These are phyloP conservation scores for Agonopterix subpropinquella DNA, from an alignment of 2,888 invertebrate genomes.

Conservation along the genomic window DNA sequence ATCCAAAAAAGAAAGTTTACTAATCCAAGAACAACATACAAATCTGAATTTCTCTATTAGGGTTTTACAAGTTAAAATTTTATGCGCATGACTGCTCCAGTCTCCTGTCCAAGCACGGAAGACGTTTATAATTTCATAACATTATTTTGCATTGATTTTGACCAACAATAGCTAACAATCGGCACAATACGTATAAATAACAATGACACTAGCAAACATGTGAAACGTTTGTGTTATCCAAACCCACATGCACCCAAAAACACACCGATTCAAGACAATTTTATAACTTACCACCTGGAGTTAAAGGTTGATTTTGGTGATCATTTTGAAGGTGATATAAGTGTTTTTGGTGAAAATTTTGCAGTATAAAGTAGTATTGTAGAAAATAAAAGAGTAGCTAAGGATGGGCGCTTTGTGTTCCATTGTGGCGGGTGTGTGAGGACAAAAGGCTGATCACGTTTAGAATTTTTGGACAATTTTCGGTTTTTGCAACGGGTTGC, in stretches of 20 bases:
- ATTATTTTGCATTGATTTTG: constrained; percentile 72
- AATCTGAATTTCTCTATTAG: too few species aligned
- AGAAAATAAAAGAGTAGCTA: constrained; percentile 67
- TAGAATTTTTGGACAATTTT: constrained; percentile 72
- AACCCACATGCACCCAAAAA: constrained; percentile 17
- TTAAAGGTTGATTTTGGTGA: constrained; percentile 15
- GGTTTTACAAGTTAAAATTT: too few species aligned
- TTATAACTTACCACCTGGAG: not conserved
- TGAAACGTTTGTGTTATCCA: constrained; percentile 43
- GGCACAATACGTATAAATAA: constrained; percentile 69
- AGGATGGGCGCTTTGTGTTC: constrained; percentile 65
- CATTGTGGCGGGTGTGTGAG: constrained; percentile 70
- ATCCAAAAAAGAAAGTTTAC: too few species aligned
- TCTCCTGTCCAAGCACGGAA: constrained; percentile 39
- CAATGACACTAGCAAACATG: constrained; percentile 74
- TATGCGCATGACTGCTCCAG: too few species aligned
- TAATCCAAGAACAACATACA: too few species aligned
- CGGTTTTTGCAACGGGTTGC: constrained; percentile 73
- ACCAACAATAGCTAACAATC: constrained; percentile 63
- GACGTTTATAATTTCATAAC: constrained; percentile 74
- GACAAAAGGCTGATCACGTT: constrained; percentile 59
- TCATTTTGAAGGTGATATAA: not conserved
- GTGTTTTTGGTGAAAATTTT: constrained; percentile 12
- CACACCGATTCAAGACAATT: not conserved
- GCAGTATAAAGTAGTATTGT: constrained; percentile 62